Conservation (phyloP, 2,113 vertebrate genomes). For the Syngnathus floridae region DNA sequence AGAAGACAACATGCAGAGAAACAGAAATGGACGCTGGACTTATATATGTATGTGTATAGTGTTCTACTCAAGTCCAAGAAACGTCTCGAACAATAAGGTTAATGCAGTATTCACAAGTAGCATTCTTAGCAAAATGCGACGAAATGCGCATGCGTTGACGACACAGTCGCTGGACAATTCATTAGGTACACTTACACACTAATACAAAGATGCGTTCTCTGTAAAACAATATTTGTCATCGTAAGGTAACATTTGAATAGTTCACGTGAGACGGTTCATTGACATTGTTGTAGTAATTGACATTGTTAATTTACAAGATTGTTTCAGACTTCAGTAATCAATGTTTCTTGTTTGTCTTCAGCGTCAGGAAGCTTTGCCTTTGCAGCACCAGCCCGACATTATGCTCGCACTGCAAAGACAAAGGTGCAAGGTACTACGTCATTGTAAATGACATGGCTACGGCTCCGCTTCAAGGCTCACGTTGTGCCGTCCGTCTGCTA, state of each 20-base stretch:
- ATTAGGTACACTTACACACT: too few relatives aligned
- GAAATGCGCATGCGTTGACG: too few relatives aligned
- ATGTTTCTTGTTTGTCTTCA: constrained; percentile 17
- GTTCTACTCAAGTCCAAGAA: background rate
- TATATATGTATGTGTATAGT: background rate
- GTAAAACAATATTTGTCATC: too few relatives aligned
- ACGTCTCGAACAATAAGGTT: background rate
- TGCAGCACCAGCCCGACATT: constrained; percentile 67
- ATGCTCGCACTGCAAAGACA: constrained; percentile 55
- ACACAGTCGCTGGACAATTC: too few relatives aligned
- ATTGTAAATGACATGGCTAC: background rate
- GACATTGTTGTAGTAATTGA: too few relatives aligned
- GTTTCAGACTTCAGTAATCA: background rate
- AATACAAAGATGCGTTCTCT: too few relatives aligned
- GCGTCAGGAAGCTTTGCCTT: constrained; percentile 52
- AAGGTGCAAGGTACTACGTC: constrained; percentile 70
- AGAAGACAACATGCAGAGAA: background rate
- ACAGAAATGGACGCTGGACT: fast-evolving
- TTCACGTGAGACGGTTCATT: too few relatives aligned
- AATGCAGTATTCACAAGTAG: too few relatives aligned
- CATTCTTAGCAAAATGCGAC: too few relatives aligned
- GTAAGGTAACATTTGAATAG: too few relatives aligned
- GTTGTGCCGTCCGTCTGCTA: background rate
- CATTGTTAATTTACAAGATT: too few relatives aligned
- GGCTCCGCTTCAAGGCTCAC: background rate